Base-by-base conservation (phyloP, 2,888 invertebrate genomes). In the Cremastinae sp. region DNA sequence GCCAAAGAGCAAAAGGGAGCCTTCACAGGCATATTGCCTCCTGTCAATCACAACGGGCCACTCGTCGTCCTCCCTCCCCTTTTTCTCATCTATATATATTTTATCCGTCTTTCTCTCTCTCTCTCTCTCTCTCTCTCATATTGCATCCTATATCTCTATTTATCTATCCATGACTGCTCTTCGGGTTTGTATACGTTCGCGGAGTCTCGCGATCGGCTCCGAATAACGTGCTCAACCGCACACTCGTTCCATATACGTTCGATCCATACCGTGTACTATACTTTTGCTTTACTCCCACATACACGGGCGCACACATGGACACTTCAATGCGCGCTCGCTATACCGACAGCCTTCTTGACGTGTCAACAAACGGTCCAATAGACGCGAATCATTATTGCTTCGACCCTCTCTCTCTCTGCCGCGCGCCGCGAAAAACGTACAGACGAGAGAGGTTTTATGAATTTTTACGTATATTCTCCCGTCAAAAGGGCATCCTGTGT, bases 1-100 rank as follows among this genome's bases (percentile, higher is more conserved):
- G 82, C 84, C 86, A 87, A 87, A 86, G 86, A 83, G 85, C 82
- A 83, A 84, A 84, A 84, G 84, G 83, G 84, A 84, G 82, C 80
- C 83, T 85, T 83, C 84, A 85, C 83, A 85, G 85, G 86, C 88
- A 89, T 89, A 89, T 89, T 89, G 89, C 88, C 87, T 88, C 86
- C 89, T 89, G 89, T 89, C 89, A 89, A 89, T 89, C 89, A 89
- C 89, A 88, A 86, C 87, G 83, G 78, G 86, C 81, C 83, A 82
- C 79, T 83, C 82, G 79, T 83, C 81, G 78, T 80, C 78, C 47
- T 49, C 58, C 70, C 73, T 47, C 51, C 70, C 49, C 76, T 55
- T 70, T 45, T 28, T 45, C 62, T 64, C 75, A 14, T 59, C 72
- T 72, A 55, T 71, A 59, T 39, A 56, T 14, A 39, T 65, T 68